Evolutionary conservation across 2,113 vertebrate species (phyloP).

Genomic region (Todiramphus saurophagus): DNA sequence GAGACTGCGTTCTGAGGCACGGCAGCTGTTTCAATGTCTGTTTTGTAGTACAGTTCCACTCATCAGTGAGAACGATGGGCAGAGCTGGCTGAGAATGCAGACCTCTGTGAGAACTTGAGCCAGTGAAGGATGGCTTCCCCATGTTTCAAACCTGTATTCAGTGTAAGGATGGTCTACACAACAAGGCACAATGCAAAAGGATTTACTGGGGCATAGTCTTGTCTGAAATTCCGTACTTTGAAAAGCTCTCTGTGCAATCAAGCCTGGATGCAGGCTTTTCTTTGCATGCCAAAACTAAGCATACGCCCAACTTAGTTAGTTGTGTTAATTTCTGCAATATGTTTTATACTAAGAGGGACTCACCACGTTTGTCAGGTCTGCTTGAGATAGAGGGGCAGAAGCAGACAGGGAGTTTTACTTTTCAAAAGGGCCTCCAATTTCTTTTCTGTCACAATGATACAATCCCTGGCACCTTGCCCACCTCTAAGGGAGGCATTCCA

Average conservation of each 20-base stretch:
- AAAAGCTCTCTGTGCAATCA: background rate
- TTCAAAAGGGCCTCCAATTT: background rate
- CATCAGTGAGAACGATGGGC: background rate
- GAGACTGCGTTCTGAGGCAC: background rate
- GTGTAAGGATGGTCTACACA: background rate
- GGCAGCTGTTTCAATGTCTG: background rate
- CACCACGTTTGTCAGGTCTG: background rate
- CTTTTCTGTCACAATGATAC: background rate
- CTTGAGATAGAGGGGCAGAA: background rate
- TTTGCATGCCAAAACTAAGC: background rate
- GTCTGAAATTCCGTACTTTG: background rate
- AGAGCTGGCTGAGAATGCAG: background rate
- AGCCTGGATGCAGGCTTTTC: background rate
- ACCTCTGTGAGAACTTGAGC: background rate
- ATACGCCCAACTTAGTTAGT: background rate
- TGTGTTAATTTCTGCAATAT: background rate
- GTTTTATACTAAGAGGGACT: background rate
- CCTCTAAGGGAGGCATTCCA: background rate
- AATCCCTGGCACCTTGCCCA: background rate
- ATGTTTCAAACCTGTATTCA: background rate
- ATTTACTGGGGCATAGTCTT: background rate
- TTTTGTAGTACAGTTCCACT: background rate
- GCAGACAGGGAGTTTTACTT: background rate
- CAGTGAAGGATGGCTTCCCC: background rate
- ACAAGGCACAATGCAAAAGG: background rate